Evolutionary conservation across 2,888 invertebrate species (phyloP).

Genomic region (Tetheella fluctuosa): DNA sequence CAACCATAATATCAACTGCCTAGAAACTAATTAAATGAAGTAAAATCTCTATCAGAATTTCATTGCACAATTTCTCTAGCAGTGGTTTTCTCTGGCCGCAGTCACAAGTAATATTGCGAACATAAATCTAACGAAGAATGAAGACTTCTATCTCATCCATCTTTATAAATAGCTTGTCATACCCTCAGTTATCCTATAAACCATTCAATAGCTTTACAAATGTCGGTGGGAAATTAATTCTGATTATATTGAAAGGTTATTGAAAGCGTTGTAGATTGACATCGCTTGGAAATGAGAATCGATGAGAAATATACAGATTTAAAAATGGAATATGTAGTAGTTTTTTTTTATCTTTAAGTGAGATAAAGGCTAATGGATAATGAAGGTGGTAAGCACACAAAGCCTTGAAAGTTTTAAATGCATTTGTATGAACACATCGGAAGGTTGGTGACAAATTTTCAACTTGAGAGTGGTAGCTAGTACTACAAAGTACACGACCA

Average conservation of each 20-base stretch:
- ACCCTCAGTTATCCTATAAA: background rate
- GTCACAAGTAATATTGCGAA: background rate
- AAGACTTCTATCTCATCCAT: slow-evolving; percentile 1
- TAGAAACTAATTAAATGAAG: background rate
- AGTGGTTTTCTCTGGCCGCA: background rate
- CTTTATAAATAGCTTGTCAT: slow-evolving; percentile 8
- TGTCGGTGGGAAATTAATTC: background rate
- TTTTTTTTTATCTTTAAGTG: too few species aligned
- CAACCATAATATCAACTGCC: background rate
- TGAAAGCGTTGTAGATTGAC: background rate
- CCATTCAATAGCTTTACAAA: slow-evolving; percentile 2
- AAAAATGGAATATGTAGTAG: background rate
- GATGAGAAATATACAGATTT: background rate
- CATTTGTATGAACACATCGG: too few species aligned
- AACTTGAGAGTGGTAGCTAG: too few species aligned
- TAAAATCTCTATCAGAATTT: slow-evolving; percentile 2
- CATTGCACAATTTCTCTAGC: background rate
- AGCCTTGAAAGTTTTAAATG: too few species aligned
- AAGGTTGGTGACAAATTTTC: too few species aligned
- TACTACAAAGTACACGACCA: too few species aligned
- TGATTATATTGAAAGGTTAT: background rate
- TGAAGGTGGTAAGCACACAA: too few species aligned
- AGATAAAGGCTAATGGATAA: too few species aligned
- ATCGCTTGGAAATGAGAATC: background rate
- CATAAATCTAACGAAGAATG: slow-evolving; percentile 4